phyloP scores from a whole-genome alignment of 2,113 vertebrate genomes.

The Reinhardtius hippoglossoides region DNA sequence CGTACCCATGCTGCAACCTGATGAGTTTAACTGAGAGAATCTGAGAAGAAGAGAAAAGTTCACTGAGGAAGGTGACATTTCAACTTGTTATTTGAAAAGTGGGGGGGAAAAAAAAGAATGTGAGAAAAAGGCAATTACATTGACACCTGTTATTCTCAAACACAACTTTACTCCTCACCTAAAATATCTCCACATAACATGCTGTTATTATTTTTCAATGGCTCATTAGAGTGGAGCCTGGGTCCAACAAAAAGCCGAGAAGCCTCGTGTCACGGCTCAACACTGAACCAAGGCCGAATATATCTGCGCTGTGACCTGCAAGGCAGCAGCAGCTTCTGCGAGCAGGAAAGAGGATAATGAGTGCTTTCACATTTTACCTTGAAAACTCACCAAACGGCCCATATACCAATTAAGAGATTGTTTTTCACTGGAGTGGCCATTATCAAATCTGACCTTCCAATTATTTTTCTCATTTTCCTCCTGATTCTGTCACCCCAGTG shows the following conservation, averaged over 20 bases:
- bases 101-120: not conserved
- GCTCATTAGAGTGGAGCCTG: conserved; percentile 75
- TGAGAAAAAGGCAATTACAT: conserved; percentile 29
- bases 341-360: conserved; percentile 79
- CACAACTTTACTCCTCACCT: conserved; percentile 36
- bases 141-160: conserved; percentile 54
- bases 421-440: conserved; percentile 79
- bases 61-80: conserved; percentile 49
- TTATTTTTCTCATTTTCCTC: conserved; percentile 82
- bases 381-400: conserved; percentile 79
- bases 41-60: conserved; percentile 44
- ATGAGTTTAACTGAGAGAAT: conserved; percentile 51
- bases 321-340: conserved; percentile 49
- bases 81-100: conserved; percentile 35
- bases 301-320: conserved; percentile 44
- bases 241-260: conserved; percentile 50
- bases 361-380: conserved; percentile 85
- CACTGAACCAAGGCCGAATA: conserved; percentile 50
- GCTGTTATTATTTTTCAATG: conserved; percentile 66
- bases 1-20: conserved; percentile 52
- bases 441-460: conserved; percentile 85
- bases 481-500: conserved; percentile 74
- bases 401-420: conserved; percentile 83
- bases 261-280: conserved; percentile 45
- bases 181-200: conserved; percentile 40